A percentile compares a stretch with the other conserved stretches of the same genome.
These are phyloP conservation scores for Merodon equestris DNA, from an alignment of 2,888 invertebrate species.

Conservation along the genomic window DNA sequence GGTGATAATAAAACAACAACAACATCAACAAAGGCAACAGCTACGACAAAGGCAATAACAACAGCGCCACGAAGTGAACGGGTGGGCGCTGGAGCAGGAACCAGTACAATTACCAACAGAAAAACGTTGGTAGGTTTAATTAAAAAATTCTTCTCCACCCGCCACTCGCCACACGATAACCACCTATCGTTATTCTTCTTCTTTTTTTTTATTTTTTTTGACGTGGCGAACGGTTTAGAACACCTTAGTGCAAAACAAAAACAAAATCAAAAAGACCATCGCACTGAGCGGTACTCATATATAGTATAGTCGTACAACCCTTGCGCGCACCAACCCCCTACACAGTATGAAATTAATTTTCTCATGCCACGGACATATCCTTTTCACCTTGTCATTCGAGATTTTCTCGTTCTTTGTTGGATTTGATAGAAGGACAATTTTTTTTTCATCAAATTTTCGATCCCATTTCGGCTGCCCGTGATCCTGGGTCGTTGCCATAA, in stretches of 20 bases:
- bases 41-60: too few species aligned
- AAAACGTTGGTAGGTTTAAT: constrained; percentile 65
- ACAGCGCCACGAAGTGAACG: too few species aligned
- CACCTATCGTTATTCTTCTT: too few species aligned
- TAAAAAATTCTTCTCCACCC: constrained; percentile 60
- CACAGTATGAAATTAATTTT: constrained; percentile 69
- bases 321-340: constrained; percentile 46
- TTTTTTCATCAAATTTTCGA: constrained; percentile 10
- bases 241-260: constrained; percentile 42
- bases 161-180: constrained; percentile 5
- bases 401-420: constrained; percentile 54
- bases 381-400: constrained; percentile 66
- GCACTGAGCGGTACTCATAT: constrained; percentile 36
- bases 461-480: constrained; percentile 1
- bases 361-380: constrained; percentile 63
- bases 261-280: constrained; percentile 33
- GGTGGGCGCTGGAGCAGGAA: constrained; percentile 40
- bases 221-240: constrained; percentile 49
- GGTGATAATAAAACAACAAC: constrained; percentile 15
- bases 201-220: constrained; percentile 6
- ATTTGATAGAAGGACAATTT: constrained; percentile 30
- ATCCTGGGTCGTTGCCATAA: constrained; percentile 9
- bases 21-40: constrained; percentile 9
- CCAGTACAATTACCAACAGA: constrained; percentile 63
- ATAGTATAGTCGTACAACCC: constrained; percentile 40